Evolutionary conservation across 2,888 invertebrate genomes (phyloP), one percentile per base, ranked within the genome.

Genomic region (Cataglyphis rosenhaueri): DNA sequence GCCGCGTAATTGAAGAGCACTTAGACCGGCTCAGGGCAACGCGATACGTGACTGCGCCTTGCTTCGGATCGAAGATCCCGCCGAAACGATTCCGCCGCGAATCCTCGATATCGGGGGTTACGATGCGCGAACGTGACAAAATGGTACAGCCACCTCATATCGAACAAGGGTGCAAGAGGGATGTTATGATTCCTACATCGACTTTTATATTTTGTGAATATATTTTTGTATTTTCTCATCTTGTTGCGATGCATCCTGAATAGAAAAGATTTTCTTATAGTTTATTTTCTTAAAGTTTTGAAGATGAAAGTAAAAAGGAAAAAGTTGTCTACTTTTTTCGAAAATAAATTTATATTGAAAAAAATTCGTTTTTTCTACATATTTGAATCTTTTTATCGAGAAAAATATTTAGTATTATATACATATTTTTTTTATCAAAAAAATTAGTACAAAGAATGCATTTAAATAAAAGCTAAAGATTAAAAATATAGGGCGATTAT

Each of bases 1-100:
- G 89, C 86, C 88, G 87, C 89, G 90, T 91, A 91, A 92, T 92
- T 90, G 90, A 88, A 87, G 87, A 87, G 85, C 81, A 86, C 83
- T 85, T 85, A 81, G 71, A 78, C 61, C 70, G 81, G 84, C 84
- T 83, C 84, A 83, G 61, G 66, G 44, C 61, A 15, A 41, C 52
- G 71, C 25, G 79, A 55, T 68, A 83, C 84, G 84, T 83, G 76
- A 84, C 75, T 71, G 75, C 52, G 75, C 52, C 48, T 70, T 57
- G 41, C 18, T 41, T n/a, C 32, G 57, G 66, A 83, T 65, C 83
- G 78, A 84, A 73, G 55, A 85, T 85, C 68, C 64, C 65, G 64
- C 41, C 62, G 48, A 74, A 74, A 65, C 78, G 78, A 44, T 78
- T 75, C 71, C 66, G 70, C 21, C 70, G 59, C 32, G 70, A 21